Percentiles rank a stretch among this genome's conserved stretches.
Conservation (phyloP, 2,888 invertebrate genomes). For the Sinhomidia bicolor region DNA sequence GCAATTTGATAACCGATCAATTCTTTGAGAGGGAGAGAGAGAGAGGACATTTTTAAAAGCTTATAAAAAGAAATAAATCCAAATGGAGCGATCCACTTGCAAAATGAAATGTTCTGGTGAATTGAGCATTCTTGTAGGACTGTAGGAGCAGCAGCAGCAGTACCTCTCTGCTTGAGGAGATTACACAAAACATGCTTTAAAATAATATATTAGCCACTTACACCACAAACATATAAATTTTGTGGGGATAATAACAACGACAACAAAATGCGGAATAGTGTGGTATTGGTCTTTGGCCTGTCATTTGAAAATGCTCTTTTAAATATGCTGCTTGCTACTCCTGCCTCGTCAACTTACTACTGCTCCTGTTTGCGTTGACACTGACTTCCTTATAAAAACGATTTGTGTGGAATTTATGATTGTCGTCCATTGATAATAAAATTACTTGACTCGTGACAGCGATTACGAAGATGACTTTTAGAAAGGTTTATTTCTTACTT, state of each 20-base stretch:
- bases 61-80: conserved; percentile 34
- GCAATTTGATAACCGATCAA: conserved; percentile 60
- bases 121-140: conserved; percentile 11
- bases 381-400: conserved; percentile 64
- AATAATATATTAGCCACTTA: conserved; percentile 20
- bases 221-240: background rate
- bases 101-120: background rate
- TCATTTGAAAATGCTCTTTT: conserved; percentile 36
- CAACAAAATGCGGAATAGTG: conserved; percentile 43
- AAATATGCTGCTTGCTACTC: too few relatives aligned
- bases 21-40: too few relatives aligned
- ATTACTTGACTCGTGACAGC: conserved; percentile 66
- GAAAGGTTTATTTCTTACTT: conserved; percentile 64
- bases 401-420: conserved; percentile 64
- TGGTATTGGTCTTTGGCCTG: conserved; percentile 8
- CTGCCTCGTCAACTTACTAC: background rate
- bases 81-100: conserved; percentile 31
- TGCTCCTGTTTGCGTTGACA: conserved; percentile 63
- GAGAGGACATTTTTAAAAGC: conserved; percentile 9
- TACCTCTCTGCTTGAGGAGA: background rate
- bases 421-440: conserved; percentile 57
- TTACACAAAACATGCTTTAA: conserved; percentile 9
- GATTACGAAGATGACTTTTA: conserved; percentile 70
- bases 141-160: background rate
- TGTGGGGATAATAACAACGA: background rate